Base-by-base conservation (phyloP, 2,797 vertebrate species). In the Acanthiza pusilla region DNA sequence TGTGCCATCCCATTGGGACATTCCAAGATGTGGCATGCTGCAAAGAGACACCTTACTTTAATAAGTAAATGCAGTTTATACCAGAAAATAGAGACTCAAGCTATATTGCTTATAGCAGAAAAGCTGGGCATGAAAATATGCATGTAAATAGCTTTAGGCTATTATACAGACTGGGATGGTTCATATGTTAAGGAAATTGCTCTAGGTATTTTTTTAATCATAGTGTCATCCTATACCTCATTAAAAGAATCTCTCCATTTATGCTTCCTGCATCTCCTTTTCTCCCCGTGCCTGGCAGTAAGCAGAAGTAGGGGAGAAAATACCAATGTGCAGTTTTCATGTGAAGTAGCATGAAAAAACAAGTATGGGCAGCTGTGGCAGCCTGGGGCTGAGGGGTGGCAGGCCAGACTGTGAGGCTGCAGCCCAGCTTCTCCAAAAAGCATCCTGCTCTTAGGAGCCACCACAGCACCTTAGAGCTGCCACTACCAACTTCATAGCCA, bases 11-110 rank as follows among this genome's bases (percentile, higher is more conserved):
- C 98, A 9, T 85, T 97, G 53, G 97, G 97, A 93, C 99, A 99
- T 96, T 99, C 98, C 97, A 99, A 85, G 95, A 99, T 99, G 94
- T 99, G 99, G 96, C 99, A 99, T 3, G 99, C 99, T 99, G 93
- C 47, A 93, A 97, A 76, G 78, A 87, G 66, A 95, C 58, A 94
- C 45, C 32, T 76, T 53, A 23, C 20, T 85, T 79, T 65, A 77
- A 76, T 91, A 74, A 76, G 58, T 45, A 70, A 88, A 94, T 9
- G 25, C 7, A 70, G n/a, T 85, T 70, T 58, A 51, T 58, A 81
- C 9, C 29, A 91, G 45, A 77, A 93, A 65, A 43, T 4, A 62
- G 38, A 71, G 12, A 80, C 32, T 63, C 15, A n/a, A 72, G 30
- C 61, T 85, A 7, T 61, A 42, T 16, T 72, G 45, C 70, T 91